These are phyloP conservation scores for Perizoma affinitatum DNA, from an alignment of 2,888 invertebrate species.

Conservation along the genomic window DNA sequence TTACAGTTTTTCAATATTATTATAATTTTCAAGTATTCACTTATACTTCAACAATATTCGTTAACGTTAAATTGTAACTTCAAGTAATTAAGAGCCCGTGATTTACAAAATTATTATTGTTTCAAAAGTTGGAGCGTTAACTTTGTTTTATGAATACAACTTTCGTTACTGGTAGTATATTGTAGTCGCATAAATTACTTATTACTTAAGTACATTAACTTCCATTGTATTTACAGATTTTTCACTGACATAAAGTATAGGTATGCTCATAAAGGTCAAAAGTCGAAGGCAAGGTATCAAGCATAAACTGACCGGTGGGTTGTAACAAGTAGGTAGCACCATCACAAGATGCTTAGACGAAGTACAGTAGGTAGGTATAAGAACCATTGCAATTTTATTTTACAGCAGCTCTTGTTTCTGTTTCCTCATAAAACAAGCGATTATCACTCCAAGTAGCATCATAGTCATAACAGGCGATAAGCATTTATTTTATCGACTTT, in stretches of 20 bases:
- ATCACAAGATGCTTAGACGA: too few species aligned
- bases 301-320: too few species aligned
- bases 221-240: too few species aligned
- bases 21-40: too few species aligned
- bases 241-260: too few species aligned
- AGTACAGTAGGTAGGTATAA: too few species aligned
- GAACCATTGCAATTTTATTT: not conserved
- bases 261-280: too few species aligned
- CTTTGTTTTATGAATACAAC: not conserved
- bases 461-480: conserved; percentile 21
- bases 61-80: not conserved
- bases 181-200: too few species aligned
- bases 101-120: not conserved
- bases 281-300: too few species aligned
- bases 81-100: conserved; percentile 1
- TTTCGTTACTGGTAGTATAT: not conserved
- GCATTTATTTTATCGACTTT: conserved; percentile 28
- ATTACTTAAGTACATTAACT: too few species aligned
- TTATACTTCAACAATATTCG: not conserved
- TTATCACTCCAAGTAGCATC: conserved; percentile 20
- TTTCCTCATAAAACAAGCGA: conserved; percentile 16
- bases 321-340: too few species aligned
- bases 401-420: conserved; percentile 5
- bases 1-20: too few species aligned
- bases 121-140: not conserved